phyloP scores from a whole-genome alignment of 1,140 invertebrate species.

The Paramacrobiotus metropolitanus region DNA sequence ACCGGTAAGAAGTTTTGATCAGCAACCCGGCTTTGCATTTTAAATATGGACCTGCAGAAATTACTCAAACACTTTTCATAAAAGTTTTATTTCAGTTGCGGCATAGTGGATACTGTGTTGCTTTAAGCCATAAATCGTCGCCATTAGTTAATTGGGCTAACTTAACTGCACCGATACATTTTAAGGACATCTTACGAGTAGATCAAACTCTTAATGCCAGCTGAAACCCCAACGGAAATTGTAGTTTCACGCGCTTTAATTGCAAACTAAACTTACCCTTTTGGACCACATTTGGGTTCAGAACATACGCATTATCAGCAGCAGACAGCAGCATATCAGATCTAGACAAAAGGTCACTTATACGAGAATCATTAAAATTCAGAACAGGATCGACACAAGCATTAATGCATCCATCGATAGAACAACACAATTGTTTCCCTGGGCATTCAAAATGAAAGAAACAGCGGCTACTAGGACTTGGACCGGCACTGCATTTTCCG shows the following conservation, averaged over 20 bases:
- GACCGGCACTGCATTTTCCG: too few relatives aligned
- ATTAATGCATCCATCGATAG: not conserved
- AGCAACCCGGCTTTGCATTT: not conserved
- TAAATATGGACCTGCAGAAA: not conserved
- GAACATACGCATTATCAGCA: not conserved
- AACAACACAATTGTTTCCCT: not conserved
- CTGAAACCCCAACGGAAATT: too few relatives aligned
- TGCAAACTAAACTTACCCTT: too few relatives aligned
- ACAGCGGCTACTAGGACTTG: not conserved
- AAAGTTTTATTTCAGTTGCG: too few relatives aligned
- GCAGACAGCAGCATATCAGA: not conserved
- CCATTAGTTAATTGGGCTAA: too few relatives aligned
- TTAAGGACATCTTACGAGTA: not conserved
- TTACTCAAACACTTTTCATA: too few relatives aligned
- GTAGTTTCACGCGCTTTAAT: too few relatives aligned
- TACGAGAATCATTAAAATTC: not conserved
- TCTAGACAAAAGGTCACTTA: not conserved
- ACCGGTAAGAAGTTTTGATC: not conserved
- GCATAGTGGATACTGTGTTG: too few relatives aligned
- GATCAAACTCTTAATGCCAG: too few relatives aligned
- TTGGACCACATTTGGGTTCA: too few relatives aligned
- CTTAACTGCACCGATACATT: not conserved
- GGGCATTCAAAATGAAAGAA: not conserved
- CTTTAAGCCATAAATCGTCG: too few relatives aligned
- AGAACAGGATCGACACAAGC: not conserved